phyloP scores from a whole-genome alignment of 37 sponge, comb jelly and placozoan genomes.

The Ephydatia muelleri region DNA sequence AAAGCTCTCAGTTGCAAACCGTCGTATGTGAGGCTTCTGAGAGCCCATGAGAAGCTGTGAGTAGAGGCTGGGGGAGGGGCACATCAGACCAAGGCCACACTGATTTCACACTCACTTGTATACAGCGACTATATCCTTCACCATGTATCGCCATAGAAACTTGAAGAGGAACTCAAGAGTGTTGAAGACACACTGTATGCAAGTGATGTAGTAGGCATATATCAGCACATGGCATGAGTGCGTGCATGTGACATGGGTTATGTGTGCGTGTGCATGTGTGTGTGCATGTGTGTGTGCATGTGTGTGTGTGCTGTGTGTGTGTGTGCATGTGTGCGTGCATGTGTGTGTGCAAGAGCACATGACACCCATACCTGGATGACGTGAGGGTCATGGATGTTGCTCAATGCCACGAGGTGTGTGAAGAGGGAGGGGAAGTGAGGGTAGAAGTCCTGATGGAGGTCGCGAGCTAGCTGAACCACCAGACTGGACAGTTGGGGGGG shows the following conservation, averaged over 20 bases:
- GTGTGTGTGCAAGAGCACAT: not conserved
- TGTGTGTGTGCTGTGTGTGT: no score
- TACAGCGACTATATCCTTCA: conserved; percentile 66
- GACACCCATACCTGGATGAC: conserved; percentile 66
- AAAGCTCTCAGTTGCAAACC: conserved; percentile 93
- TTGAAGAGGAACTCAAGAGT: conserved; percentile 85
- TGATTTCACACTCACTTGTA: conserved; percentile 48
- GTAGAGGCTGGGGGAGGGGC: conserved; percentile 48
- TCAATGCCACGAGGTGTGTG: conserved; percentile 52
- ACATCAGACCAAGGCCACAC: not conserved
- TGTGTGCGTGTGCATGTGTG: no score
- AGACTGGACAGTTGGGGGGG: no score
- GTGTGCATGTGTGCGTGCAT: conserved; percentile 2
- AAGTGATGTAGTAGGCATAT: no score
- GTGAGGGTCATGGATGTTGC: conserved; percentile 45
- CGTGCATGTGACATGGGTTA: no score
- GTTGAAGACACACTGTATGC: conserved; percentile 76
- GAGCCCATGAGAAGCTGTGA: conserved; percentile 60
- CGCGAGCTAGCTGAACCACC: conserved; percentile 84
- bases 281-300: no score
- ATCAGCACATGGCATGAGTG: no score
- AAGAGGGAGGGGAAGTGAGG: conserved; percentile 79
- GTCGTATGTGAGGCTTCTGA: conserved; percentile 68
- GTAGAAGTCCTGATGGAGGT: conserved; percentile 87
- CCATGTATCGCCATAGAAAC: conserved; percentile 83